These are phyloP conservation scores for Blennius ocellaris DNA, from an alignment of 2,113 vertebrate genomes.

Conservation along the genomic window DNA sequence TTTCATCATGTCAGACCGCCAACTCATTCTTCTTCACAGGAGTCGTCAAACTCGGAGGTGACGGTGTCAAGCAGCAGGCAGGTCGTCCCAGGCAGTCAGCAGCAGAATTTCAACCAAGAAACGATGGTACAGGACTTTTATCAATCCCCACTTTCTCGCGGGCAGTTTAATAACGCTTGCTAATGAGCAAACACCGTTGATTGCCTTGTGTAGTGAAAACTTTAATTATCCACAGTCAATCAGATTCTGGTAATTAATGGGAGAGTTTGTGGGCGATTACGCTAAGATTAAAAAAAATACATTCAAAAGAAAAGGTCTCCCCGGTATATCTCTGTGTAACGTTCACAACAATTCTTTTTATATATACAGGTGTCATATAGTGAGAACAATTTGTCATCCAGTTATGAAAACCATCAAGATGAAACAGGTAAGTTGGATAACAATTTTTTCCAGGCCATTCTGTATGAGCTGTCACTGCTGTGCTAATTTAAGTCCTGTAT, in stretches of 20 bases:
- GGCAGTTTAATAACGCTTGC: background rate
- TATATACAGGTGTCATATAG: constrained; percentile 68
- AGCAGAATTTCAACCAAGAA: constrained; percentile 80
- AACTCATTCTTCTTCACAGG: constrained; percentile 77
- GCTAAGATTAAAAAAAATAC: background rate
- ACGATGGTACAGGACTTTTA: constrained; percentile 81
- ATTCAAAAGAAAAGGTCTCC: background rate
- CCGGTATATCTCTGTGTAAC: background rate
- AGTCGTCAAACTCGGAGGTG: constrained; percentile 81
- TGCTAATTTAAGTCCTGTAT: background rate
- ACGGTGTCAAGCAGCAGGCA: constrained; percentile 78
- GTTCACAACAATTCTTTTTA: background rate
- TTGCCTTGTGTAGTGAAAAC: constrained; percentile 28
- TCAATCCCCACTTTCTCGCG: background rate
- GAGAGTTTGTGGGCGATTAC: background rate
- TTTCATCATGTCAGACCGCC: constrained; percentile 61
- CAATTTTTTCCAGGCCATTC: background rate
- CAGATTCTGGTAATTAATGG: constrained; percentile 27
- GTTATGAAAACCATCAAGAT: constrained; percentile 78
- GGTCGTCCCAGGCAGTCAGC: constrained; percentile 73
- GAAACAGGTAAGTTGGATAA: constrained; percentile 69
- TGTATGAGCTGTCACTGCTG: background rate
- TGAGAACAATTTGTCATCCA: constrained; percentile 58
- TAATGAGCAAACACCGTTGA: constrained; percentile 34
- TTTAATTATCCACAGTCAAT: constrained; percentile 18